phyloP scores from a whole-genome alignment of 2,888 invertebrate genomes.

The Acleris laterana region DNA sequence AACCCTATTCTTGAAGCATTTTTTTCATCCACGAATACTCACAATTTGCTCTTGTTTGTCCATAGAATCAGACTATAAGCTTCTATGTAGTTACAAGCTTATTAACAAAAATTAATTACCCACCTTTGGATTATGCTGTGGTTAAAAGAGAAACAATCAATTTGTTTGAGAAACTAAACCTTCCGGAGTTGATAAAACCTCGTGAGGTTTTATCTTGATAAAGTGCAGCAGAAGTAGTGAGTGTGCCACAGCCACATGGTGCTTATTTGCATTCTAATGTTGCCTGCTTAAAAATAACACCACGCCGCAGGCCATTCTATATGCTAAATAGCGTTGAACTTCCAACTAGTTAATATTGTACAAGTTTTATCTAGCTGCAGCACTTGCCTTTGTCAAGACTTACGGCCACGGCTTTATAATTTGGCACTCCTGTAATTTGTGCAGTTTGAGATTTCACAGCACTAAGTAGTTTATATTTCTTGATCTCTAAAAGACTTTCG shows the following conservation, averaged over 20 bases:
- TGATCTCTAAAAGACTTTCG: background rate
- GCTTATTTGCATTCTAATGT: conserved; percentile 68
- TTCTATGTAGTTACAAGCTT: no score
- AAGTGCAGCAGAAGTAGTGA: conserved; percentile 53
- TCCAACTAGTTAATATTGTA: conserved; percentile 54
- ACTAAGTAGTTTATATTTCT: background rate
- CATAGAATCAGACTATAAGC: no score
- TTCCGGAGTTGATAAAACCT: background rate
- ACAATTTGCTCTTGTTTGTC: no score
- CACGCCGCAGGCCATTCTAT: conserved; percentile 56
- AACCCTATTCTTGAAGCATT: no score
- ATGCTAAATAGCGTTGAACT: conserved; percentile 63
- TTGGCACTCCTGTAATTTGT: conserved; percentile 13
- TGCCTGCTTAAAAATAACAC: conserved; percentile 61
- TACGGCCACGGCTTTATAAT: conserved; percentile 41
- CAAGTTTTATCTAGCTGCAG: conserved; percentile 53
- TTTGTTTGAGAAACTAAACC: no score
- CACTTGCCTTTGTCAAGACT: conserved; percentile 41
- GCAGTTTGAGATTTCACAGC: background rate
- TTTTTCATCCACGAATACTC: no score
- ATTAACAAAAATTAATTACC: no score
- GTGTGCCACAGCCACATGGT: conserved; percentile 47
- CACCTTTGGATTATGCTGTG: no score
- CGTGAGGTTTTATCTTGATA: conserved; percentile 27
- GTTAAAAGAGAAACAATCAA: no score